A percentile compares a stretch with the other conserved stretches of the same genome.
Conservation (phyloP, 2,113 vertebrate species). For the Ictalurus punctatus region DNA sequence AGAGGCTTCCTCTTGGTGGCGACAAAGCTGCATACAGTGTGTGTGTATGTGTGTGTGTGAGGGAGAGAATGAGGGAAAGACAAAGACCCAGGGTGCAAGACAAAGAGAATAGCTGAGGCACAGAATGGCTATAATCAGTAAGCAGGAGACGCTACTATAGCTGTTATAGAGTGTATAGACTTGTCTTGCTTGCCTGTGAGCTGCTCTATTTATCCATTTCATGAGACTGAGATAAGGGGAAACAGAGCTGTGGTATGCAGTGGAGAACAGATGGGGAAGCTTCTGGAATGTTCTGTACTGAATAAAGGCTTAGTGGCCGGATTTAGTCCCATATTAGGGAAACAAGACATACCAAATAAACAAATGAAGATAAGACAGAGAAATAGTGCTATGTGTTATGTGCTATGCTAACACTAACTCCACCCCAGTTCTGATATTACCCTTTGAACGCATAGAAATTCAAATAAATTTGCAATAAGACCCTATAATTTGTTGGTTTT, state of each 20-base stretch:
- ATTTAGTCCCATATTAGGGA: background rate
- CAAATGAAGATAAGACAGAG: background rate
- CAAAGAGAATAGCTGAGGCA: background rate
- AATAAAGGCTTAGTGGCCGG: background rate
- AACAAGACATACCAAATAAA: background rate
- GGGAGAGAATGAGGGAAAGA: background rate
- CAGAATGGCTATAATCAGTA: background rate
- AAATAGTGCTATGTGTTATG: background rate
- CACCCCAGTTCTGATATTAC: no score
- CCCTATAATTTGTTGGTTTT: background rate
- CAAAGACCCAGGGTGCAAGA: background rate
- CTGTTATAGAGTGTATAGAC: background rate
- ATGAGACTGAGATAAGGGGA: background rate
- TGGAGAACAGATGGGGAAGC: background rate
- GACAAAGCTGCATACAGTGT: conserved; percentile 6
- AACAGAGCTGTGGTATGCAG: conserved; percentile 3
- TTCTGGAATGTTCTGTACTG: conserved; percentile 24
- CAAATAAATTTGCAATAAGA: background rate
- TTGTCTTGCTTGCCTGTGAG: background rate
- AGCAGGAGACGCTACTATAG: background rate
- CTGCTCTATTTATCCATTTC: background rate
- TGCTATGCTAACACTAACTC: background rate
- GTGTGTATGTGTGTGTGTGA: background rate
- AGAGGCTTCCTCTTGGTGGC: conserved; percentile 20
- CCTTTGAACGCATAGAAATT: background rate